phyloP scores from a whole-genome alignment of 2,888 invertebrate species.

The Drosophila acutilabella region DNA sequence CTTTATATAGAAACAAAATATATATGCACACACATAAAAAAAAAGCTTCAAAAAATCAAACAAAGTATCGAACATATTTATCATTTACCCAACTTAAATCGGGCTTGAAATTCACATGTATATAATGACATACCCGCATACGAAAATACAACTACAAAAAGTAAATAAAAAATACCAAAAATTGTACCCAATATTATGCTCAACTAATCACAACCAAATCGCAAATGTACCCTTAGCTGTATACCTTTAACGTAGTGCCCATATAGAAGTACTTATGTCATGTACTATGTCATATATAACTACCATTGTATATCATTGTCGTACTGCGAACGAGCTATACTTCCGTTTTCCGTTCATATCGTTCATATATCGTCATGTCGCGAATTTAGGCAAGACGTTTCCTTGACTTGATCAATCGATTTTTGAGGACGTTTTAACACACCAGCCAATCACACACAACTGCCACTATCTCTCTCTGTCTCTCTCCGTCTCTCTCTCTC shows the following conservation, averaged over 20 bases:
- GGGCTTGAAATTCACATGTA: slow-evolving; percentile 66
- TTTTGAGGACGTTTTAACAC: background rate
- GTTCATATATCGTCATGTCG: slow-evolving; percentile 24
- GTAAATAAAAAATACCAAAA: background rate
- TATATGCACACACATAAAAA: slow-evolving; percentile 50
- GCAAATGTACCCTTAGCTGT: slow-evolving; percentile 36
- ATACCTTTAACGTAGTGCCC: slow-evolving; percentile 27
- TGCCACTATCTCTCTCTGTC: background rate
- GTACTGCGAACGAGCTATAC: slow-evolving; percentile 22
- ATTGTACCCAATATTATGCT: slow-evolving; percentile 19
- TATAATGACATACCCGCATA: slow-evolving; percentile 68
- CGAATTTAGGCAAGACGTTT: background rate
- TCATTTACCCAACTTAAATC: slow-evolving; percentile 33
- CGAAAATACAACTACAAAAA: slow-evolving; percentile 20
- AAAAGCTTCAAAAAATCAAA: slow-evolving; percentile 2
- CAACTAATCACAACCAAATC: slow-evolving; percentile 40
- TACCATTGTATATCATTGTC: slow-evolving; percentile 26
- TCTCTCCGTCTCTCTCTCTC: background rate
- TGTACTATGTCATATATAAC: slow-evolving; percentile 45
- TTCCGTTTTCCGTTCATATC: slow-evolving; percentile 24
- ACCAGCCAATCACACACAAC: slow-evolving; percentile 20
- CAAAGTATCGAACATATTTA: slow-evolving; percentile 30
- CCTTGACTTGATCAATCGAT: background rate
- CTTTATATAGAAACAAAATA: slow-evolving; percentile 24
- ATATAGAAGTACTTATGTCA: slow-evolving; percentile 38